Base-by-base conservation (phyloP, 2,888 invertebrate species). In the Drosophila borborema region DNA sequence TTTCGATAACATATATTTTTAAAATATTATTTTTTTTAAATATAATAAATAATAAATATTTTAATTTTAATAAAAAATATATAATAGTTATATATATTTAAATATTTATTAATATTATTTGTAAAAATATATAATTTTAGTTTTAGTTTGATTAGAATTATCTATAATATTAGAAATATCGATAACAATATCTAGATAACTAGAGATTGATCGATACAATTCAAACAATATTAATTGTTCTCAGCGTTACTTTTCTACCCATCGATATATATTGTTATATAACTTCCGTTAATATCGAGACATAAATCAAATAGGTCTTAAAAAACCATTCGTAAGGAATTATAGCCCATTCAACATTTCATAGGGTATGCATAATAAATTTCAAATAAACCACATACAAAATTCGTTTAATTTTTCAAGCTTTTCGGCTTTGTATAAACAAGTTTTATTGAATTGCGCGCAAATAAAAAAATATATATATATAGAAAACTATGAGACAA, bases 371-470 rank as follows among this genome's bases (percentile, higher is more conserved):
- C 28, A 28, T 45, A 74, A 74, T 77, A 78, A 75, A 77, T 77
- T 55, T 59, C 20, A 77, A 66, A 59, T 65, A 80, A 78, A 65
- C 64, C 65, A 59, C 74, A 66, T 28, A 64, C 41, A 55, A 80
- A 65, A 64, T 67, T 46, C 53, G 53, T 34, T 64, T 79, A 69
- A 79, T 80, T 79, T 80, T 65, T 58, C 41, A 55, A 62, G 69
- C 62, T 80, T 80, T 72, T 75, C 60, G 59, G 70, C 72, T 86
- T 72, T 72, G 66, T 71, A 77, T 80, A 87, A 85, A 87, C 82
- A 83, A 82, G 72, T 86, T 87, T 87, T 87, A 85, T 87, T 87
- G 74, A 81, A 82, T 83, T 78, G 72, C 63, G 63, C 64, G 48
- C 28, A 28, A 28, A 28, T 28, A 28, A 40, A 48, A 56, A 58